Percentiles rank a stretch among this genome's conserved stretches.
Evolutionary conservation across 2,113 vertebrate genomes (phyloP).

Genomic region (Planiliza haematocheilus): DNA sequence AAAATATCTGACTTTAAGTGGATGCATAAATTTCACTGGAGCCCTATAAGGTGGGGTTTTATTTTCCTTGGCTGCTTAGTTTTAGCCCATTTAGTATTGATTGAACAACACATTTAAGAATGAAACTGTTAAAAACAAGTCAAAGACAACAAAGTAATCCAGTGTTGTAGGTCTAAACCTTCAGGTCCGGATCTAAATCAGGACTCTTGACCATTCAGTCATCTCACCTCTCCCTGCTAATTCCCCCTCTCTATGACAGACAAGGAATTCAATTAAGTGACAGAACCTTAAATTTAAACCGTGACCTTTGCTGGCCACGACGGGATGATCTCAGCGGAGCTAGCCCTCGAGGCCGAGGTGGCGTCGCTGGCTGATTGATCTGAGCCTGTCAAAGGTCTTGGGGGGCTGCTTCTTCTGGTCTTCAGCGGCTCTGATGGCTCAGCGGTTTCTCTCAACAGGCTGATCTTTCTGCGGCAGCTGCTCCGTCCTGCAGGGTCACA

Average conservation of each 20-base stretch:
- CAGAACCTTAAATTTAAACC: constrained; percentile 21
- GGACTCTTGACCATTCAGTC: background rate
- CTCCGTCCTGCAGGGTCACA: constrained; percentile 59
- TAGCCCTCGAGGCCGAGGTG: constrained; percentile 31
- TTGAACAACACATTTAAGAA: too few relatives aligned
- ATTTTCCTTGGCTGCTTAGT: too few relatives aligned
- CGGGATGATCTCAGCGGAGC: constrained; percentile 23
- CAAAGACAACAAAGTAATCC: background rate
- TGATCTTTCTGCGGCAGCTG: constrained; percentile 55
- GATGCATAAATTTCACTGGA: too few relatives aligned
- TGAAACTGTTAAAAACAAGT: too few relatives aligned
- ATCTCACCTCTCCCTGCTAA: constrained; percentile 13
- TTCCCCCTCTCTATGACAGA: background rate
- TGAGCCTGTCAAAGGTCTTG: constrained; percentile 65
- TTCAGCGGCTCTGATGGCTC: constrained; percentile 46
- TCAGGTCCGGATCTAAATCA: too few relatives aligned
- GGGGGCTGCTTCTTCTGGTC: constrained; percentile 44
- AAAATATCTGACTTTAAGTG: background rate
- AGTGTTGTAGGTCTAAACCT: background rate
- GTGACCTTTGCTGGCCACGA: constrained; percentile 47
- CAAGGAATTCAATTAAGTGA: constrained; percentile 1
- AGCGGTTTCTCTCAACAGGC: constrained; percentile 61
- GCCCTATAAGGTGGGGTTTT: too few relatives aligned
- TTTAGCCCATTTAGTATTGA: too few relatives aligned
- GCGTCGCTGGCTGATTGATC: constrained; percentile 50